phyloP scores from a whole-genome alignment of 23 tunicate genomes.

The Botrylloides violaceus region DNA sequence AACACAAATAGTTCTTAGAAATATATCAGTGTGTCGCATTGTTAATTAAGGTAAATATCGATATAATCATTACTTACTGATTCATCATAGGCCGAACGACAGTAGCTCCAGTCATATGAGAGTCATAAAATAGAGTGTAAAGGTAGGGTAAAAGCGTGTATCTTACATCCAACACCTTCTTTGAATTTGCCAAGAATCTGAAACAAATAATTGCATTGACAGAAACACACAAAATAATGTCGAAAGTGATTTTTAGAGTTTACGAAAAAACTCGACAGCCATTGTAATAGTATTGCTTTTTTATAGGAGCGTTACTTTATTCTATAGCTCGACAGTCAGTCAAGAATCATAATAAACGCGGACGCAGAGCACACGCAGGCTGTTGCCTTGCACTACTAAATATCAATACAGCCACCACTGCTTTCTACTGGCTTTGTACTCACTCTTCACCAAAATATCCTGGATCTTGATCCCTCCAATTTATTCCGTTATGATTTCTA shows the following conservation, averaged over 20 bases:
- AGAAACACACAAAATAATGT: too few relatives aligned
- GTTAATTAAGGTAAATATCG: neutral
- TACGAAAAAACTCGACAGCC: too few relatives aligned
- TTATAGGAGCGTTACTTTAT: too few relatives aligned
- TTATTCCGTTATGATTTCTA: conserved; percentile 88
- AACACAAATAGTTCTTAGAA: neutral
- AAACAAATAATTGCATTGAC: neutral
- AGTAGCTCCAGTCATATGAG: conserved; percentile 58
- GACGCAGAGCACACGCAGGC: too few relatives aligned
- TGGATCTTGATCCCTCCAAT: conserved; percentile 82
- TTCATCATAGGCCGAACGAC: conserved; percentile 81
- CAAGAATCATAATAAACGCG: too few relatives aligned
- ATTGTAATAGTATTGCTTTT: too few relatives aligned
- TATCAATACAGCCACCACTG: too few relatives aligned
- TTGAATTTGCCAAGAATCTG: conserved; percentile 66
- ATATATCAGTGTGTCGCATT: too few relatives aligned
- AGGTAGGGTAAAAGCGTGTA: conserved; percentile 65
- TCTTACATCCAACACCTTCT: conserved; percentile 49
- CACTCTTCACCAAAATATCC: conserved; percentile 81
- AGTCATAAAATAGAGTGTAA: conserved; percentile 79
- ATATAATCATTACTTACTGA: conserved; percentile 42
- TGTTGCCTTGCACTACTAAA: too few relatives aligned
- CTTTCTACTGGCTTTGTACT: too few relatives aligned
- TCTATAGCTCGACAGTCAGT: too few relatives aligned
- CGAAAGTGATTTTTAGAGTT: too few relatives aligned